These are phyloP conservation scores for Labeo rohita DNA, from an alignment of 2,113 vertebrate species.

Conservation along the genomic window DNA sequence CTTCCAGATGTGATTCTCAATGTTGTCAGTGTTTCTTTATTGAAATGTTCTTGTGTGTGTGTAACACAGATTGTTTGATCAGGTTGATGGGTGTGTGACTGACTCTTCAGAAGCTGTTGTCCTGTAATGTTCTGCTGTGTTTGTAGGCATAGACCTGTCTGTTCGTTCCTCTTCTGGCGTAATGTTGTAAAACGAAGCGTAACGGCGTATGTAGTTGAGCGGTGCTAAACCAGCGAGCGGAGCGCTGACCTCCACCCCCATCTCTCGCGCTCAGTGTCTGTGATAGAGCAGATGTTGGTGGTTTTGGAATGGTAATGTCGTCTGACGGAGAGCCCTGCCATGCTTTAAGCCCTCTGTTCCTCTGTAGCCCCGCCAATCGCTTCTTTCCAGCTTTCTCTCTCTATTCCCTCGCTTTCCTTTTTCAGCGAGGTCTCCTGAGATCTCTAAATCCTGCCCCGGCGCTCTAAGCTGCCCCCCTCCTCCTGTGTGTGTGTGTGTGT, in stretches of 20 bases:
- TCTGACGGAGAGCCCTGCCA: conserved; percentile 81
- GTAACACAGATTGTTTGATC: not conserved
- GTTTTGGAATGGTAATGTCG: conserved; percentile 97
- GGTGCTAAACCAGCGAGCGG: conserved; percentile 29
- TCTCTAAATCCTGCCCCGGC: conserved; percentile 90
- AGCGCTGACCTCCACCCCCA: not conserved
- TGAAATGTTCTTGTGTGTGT: not conserved
- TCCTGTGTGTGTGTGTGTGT: conserved; percentile 88
- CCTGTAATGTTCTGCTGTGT: not conserved
- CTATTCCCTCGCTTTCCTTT: conserved; percentile 61
- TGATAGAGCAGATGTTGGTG: conserved; percentile 94
- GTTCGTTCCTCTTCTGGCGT: not conserved
- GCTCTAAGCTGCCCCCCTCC: conserved; percentile 68
- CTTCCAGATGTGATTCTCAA: not conserved
- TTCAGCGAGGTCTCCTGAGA: conserved; percentile 85
- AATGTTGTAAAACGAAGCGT: conserved; percentile 1
- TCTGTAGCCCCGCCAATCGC: conserved; percentile 81
- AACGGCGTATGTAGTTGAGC: not conserved
- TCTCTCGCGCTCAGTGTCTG: conserved; percentile 60
- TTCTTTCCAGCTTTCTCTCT: conserved; percentile 50
- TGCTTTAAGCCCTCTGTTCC: conserved; percentile 83
- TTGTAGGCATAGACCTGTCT: not conserved
- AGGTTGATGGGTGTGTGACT: not conserved
- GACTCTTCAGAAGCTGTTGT: not conserved
- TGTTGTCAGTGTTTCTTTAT: not conserved